phyloP scores from a whole-genome alignment of 2,888 invertebrate species.

The Marronus borbonicus region DNA sequence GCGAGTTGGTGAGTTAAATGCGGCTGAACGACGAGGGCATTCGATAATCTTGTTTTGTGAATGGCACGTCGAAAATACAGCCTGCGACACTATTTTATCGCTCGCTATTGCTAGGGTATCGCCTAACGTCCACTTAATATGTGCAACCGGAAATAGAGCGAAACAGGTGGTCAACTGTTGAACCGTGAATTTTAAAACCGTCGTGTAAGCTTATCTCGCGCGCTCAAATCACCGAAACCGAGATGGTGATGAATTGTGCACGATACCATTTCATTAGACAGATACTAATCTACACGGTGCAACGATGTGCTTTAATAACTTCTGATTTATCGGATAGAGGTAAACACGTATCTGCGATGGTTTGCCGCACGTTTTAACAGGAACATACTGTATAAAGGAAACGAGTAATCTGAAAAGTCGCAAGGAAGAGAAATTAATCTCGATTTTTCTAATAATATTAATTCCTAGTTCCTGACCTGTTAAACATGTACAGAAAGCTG shows the following conservation, averaged over 20 bases:
- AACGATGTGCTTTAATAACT: constrained; percentile 33
- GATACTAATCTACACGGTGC: constrained; percentile 30
- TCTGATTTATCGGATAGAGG: constrained; percentile 17
- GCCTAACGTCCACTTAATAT: constrained; percentile 53
- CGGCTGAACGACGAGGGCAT: neutral
- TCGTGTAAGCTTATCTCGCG: constrained; percentile 50
- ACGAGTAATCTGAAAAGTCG: too few relatives aligned
- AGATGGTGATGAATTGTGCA: constrained; percentile 46
- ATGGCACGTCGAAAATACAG: constrained; percentile 18
- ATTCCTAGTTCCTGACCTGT: too few relatives aligned
- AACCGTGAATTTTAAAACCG: constrained; percentile 55
- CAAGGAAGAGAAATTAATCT: too few relatives aligned
- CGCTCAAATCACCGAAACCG: constrained; percentile 38
- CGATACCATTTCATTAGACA: constrained; percentile 45
- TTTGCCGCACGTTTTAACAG: too few relatives aligned
- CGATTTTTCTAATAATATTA: too few relatives aligned
- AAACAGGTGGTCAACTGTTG: constrained; percentile 56
- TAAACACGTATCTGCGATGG: neutral
- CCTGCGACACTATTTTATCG: constrained; percentile 30
- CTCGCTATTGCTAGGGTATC: constrained; percentile 51
- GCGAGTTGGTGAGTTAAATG: neutral
- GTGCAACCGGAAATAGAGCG: constrained; percentile 54
- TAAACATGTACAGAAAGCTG: too few relatives aligned
- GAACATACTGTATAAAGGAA: too few relatives aligned
- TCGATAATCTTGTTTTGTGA: constrained; percentile 10